Base-by-base conservation (phyloP, 2,797 vertebrate genomes). In the Cryptoprocta ferox region DNA sequence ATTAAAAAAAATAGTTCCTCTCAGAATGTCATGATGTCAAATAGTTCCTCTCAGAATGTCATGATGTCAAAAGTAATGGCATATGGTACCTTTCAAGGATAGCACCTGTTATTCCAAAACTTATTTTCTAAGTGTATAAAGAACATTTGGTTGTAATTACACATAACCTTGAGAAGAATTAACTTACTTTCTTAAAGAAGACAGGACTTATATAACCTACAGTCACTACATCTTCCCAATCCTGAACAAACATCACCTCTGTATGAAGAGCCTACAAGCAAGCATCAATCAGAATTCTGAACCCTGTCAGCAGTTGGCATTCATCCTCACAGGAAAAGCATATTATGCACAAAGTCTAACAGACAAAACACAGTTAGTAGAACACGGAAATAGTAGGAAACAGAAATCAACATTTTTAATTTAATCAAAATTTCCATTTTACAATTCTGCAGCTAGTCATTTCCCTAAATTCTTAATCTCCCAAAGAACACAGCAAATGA, bases 321-420 rank as follows among this genome's bases (percentile, higher is more conserved):
- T 97, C 92, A 96, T 96, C 97, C 96, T 95, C 96, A 98, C 91
- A 95, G 98, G 98, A 98, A 98, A 80, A 98, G 78, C 89, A 95
- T 68, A 95, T 95, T 97, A 95, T 83, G 95, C 95, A 30, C 96
- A 95, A 89, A 18, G 73, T 86, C 96, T 95, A 85, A 98, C 80
- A 97, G 95, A 96, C 96, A 98, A 98, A 98, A 98, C 96, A 97
- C 98, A 97, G 86, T 94, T 85, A 95, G 89, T 56, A 97, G 96
- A 92, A 97, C 80, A 86, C 6, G 2, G 91, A 83, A 73, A 85
- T 10, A 71, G 42, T 12, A 84, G 83, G 30, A 79, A 89, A 93
- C 91, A 98, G 97, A 98, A 98, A 98, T n/a, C 78, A 96, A 95
- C 93, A 95, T 97, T 98, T 98, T 97, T 97, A 66, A 94, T 95